phyloP scores from a whole-genome alignment of 2,113 vertebrate species.

The Oreotragus oreotragus region DNA sequence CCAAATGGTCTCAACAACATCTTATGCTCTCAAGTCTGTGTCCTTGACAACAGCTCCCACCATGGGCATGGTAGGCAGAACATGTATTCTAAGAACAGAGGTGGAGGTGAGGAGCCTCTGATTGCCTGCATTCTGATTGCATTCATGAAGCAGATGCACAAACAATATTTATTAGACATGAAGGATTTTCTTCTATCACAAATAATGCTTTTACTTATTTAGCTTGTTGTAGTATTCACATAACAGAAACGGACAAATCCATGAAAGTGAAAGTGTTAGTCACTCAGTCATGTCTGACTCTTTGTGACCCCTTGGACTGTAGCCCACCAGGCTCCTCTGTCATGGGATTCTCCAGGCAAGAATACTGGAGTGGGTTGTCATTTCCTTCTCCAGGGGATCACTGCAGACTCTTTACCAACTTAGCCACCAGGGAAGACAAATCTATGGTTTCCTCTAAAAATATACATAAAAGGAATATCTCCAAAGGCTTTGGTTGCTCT shows the following conservation, averaged over 20 bases:
- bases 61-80: not conserved
- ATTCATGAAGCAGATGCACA: not conserved
- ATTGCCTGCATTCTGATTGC: not conserved
- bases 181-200: not conserved
- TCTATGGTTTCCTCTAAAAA: not conserved
- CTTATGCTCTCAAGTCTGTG: not conserved
- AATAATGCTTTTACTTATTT: not conserved
- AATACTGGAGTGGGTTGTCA: not conserved
- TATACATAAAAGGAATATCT: not conserved
- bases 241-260: not conserved
- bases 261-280: not conserved
- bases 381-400: not conserved
- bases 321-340: not conserved
- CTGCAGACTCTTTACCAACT: not conserved
- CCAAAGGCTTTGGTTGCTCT: not conserved
- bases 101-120: not conserved
- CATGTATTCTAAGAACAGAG: not conserved
- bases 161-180: not conserved
- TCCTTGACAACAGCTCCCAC: not conserved
- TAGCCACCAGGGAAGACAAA: not conserved
- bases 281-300: not conserved
- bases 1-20: not conserved
- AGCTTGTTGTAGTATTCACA: not conserved
- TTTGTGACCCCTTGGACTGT: not conserved
- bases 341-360: not conserved